phyloP scores from a whole-genome alignment of 2,797 vertebrate genomes.

The Myoxocephalus aenaeus region DNA sequence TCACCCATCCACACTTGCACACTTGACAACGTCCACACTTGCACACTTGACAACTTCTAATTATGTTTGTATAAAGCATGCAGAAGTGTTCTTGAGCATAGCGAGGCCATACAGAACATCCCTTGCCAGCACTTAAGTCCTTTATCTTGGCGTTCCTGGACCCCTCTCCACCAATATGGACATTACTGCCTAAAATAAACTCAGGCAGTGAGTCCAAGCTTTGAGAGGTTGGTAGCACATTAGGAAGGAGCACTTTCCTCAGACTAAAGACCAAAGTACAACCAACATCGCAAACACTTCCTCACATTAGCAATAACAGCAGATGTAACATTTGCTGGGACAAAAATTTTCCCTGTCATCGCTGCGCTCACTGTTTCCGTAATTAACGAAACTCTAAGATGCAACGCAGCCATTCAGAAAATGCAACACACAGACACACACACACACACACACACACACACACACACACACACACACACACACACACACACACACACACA shows the following conservation, averaged over 20 bases:
- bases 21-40: neutral
- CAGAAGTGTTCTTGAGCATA: neutral
- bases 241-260: slow-evolving; percentile 6
- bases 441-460: slow-evolving; percentile 22
- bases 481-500: slow-evolving; percentile 5
- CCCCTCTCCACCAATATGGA: slow-evolving; percentile 5
- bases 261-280: slow-evolving; percentile 10
- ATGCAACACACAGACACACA: slow-evolving; percentile 17
- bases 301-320: slow-evolving; percentile 5
- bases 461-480: slow-evolving; percentile 20
- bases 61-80: neutral
- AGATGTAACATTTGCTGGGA: slow-evolving; percentile 5
- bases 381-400: neutral
- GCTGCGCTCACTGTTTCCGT: neutral
- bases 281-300: neutral
- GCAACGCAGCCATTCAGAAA: neutral
- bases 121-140: neutral
- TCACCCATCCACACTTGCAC: neutral
- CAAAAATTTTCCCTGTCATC: neutral
- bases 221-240: slow-evolving; percentile 15
- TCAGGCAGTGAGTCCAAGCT: neutral
- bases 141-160: slow-evolving; percentile 10
- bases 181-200: slow-evolving; percentile 20
- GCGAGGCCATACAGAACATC: neutral
- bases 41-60: slow-evolving; percentile 3